Percentiles rank a stretch among this genome's conserved stretches.
phyloP scores from a whole-genome alignment of 2,113 vertebrate genomes.

The mouse (Mus musculus) region GRCm39 chr5:126514501-126515000 shows the following conservation, averaged over 20 bases:
- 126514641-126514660: too few relatives aligned
- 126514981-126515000: too few relatives aligned
- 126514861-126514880: neutral
- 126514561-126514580: too few relatives aligned
- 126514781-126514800: neutral
- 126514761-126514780: neutral
- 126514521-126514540: neutral
- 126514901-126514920: neutral
- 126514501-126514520: too few relatives aligned
- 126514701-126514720: neutral
- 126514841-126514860: neutral
- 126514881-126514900: neutral
- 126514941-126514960: neutral
- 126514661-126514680: too few relatives aligned
- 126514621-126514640: too few relatives aligned
- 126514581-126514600: neutral
- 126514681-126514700: neutral
- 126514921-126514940: neutral
- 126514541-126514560: too few relatives aligned
- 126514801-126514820: neutral
- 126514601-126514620: neutral
- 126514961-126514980: neutral
- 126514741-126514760: neutral
- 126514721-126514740: neutral
- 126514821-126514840: neutral